Evolutionary conservation across 2,888 invertebrate genomes (phyloP), one percentile per base, ranked within the genome.

Genomic region (Pandemis cinnamomeana): DNA sequence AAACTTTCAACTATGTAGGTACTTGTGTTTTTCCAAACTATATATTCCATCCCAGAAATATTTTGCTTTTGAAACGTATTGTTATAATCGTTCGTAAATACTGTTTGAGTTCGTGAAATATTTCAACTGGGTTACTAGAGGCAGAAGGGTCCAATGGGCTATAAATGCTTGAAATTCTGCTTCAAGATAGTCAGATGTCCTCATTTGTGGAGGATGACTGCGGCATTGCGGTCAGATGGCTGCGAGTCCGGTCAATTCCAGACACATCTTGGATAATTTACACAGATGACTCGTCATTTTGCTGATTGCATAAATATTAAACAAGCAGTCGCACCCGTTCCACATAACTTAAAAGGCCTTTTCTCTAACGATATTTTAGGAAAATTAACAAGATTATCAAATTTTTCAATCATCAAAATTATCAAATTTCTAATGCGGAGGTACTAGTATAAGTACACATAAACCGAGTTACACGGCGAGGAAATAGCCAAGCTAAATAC

Each of bases 151-250:
- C 58, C 10, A 51, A 67, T 42, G 20, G 53, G 44, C 46, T 67
- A 70, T 53, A 55, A 66, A 71, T 36, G 66, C 70, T 61, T 20
- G 70, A 61, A 61, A 71, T 74, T 71, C 70, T 44, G 46, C 60
- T 71, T 15, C 66, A 61, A 74, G 70, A 74, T 74, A 70, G 74
- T 66, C 70, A 61, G 74, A 74, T 69, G 67, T 74, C 53, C 74
- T 74, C 67, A 74, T 74, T 74, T 62, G 61, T 20, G 70, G 55
- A 48, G 53, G 53, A 73, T 55, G 74, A 60, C 67, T 67, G 66
- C 61, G 66, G 67, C 61, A 67, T 71, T 74, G 70, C 66, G 74
- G 74, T 74, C 61, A 62, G 61, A 67, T 66, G 67, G 67, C 67
- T 53, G 36, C 61, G 61, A 74, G 67, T 44, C 46, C 74, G 67